Evolutionary conservation across 2,113 vertebrate species (phyloP), one percentile per base, ranked within the genome.

Genomic region (Bambusicola thoracicus): DNA sequence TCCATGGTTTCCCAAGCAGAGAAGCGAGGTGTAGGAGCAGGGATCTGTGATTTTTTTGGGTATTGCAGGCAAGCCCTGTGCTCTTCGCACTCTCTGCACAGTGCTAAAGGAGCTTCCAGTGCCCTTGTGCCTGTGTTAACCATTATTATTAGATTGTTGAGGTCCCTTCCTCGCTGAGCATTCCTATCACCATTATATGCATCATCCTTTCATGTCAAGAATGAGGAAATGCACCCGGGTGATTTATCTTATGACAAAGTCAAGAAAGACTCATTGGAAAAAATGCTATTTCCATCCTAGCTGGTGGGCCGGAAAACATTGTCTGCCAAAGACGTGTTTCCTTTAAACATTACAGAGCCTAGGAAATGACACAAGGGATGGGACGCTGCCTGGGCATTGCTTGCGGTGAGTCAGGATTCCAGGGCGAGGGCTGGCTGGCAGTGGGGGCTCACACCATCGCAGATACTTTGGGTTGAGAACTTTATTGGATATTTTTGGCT

Each of bases 361-460:
- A 81, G 92, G 83, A 86, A 92, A 51, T 78, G 25, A 86, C 51
- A 66, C 77, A n/a, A 0, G 43, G 41, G 75, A 46, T 90, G 55
- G 75, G 49, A 55, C 6, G 68, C 16, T 86, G 38, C 55, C 89
- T 19, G 34, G 68, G 34, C 85, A 75, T 61, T 65, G 5, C 76
- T 38, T 2, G 16, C 41, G 20, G 13, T 63, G 79, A 66, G 61
- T 49, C 75, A 91, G 65, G 49, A 59, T 90, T 24, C 0, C 6
- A 70, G 53, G 20, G 0, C 0, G n/a, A 0, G 0, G 0, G 0
- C 67, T 10, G 24, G 27, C 19, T 7, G 40, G 36, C 44, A 82
- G 53, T 12, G n/a, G 51, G 51, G 25, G 27, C 36, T 63, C 3
- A 1, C 5, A 0, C 53, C 66, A 34, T 13, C 46, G 70, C 34